Conservation (phyloP, 2,113 vertebrate genomes). For the Saccopteryx bilineata region DNA sequence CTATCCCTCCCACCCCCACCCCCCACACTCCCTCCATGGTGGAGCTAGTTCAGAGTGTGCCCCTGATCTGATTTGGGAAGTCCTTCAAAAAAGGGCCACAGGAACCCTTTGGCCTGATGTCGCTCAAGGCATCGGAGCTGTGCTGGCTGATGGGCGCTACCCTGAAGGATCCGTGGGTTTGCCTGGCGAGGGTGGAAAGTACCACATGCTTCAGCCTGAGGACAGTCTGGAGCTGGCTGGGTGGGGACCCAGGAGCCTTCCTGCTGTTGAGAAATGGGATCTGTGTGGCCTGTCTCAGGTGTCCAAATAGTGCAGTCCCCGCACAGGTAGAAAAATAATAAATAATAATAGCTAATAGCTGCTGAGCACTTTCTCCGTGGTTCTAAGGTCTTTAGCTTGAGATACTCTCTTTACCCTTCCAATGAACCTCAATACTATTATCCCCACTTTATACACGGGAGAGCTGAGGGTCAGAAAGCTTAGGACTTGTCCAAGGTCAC, state of each 20-base stretch:
- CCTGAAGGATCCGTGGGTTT: background rate
- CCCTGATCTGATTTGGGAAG: background rate
- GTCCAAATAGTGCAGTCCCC: background rate
- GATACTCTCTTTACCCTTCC: background rate
- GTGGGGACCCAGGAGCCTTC: background rate
- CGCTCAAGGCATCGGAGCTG: background rate
- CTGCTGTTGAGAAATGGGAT: background rate
- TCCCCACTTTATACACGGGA: background rate
- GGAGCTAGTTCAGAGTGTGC: background rate
- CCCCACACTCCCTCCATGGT: rapidly evolving
- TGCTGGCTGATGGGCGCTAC: background rate
- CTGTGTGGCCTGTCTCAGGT: background rate
- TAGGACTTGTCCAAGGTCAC: background rate
- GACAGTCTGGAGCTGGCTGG: background rate
- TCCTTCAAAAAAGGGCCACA: background rate
- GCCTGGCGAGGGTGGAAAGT: background rate
- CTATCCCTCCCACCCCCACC: background rate
- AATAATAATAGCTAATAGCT: background rate
- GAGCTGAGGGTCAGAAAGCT: background rate
- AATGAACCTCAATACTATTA: background rate
- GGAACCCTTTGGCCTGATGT: background rate
- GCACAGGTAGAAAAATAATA: background rate
- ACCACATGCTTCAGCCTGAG: background rate
- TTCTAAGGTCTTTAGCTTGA: background rate
- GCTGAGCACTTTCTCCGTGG: background rate